Conservation (phyloP, 2,888 invertebrate species). For the Lamellibrachia columna region DNA sequence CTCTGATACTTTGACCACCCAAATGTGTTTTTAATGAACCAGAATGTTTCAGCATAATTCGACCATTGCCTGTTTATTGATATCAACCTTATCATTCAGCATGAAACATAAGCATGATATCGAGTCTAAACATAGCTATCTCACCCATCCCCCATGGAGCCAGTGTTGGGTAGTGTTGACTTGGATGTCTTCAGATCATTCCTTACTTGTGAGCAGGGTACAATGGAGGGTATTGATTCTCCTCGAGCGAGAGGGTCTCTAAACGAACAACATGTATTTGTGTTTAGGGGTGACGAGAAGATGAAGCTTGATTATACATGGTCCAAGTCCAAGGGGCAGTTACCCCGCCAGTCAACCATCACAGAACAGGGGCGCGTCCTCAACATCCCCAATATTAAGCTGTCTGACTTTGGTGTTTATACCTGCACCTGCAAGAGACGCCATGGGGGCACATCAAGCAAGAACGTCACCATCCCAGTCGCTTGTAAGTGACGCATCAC, state of each 20-base stretch:
- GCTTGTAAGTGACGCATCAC: slow-evolving; percentile 32
- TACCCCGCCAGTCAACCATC: slow-evolving; percentile 80
- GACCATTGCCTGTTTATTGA: no score
- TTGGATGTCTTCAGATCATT: no score
- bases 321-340: slow-evolving; percentile 40
- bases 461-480: slow-evolving; percentile 36
- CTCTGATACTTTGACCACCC: no score
- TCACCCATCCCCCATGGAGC: no score
- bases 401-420: slow-evolving; percentile 94
- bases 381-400: slow-evolving; percentile 84
- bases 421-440: slow-evolving; percentile 77
- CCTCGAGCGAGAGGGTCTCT: not conserved
- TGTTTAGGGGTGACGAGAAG: slow-evolving; percentile 33
- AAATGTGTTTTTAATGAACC: no score
- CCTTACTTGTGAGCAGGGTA: no score
- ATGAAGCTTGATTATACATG: slow-evolving; percentile 50
- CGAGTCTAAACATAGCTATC: no score
- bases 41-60: no score
- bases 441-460: slow-evolving; percentile 67
- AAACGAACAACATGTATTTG: not conserved
- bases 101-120: no score
- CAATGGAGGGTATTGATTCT: no score
- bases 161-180: no score
- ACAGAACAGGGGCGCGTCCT: slow-evolving; percentile 86
- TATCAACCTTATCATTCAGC: no score